A percentile compares a stretch with the other conserved stretches of the same genome.
phyloP scores from a whole-genome alignment of 2,113 vertebrate species.

The Pseudorectes ferrugineus region DNA sequence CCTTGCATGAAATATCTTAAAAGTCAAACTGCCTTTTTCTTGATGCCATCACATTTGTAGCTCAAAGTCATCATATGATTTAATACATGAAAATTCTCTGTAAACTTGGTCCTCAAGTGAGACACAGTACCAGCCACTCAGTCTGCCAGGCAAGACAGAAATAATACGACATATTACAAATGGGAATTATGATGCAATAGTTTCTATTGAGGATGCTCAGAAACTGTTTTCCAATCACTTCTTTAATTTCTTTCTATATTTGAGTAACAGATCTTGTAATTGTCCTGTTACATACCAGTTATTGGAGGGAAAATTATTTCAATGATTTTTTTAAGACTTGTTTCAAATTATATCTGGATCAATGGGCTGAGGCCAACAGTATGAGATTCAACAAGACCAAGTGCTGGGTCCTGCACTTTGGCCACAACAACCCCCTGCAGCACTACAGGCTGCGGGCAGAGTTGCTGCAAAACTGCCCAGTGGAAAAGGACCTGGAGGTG shows the following conservation, averaged over 20 bases:
- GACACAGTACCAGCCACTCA: neutral
- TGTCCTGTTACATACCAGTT: neutral
- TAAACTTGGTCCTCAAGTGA: neutral
- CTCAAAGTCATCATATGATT: neutral
- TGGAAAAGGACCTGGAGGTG: neutral
- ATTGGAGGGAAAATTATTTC: neutral
- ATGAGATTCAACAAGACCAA: neutral
- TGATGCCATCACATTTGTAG: neutral
- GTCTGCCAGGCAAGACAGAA: neutral
- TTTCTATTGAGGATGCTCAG: neutral
- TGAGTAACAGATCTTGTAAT: neutral
- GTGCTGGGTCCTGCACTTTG: neutral
- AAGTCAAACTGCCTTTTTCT: neutral
- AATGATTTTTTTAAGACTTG: neutral
- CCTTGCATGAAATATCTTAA: neutral
- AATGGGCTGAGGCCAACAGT: neutral
- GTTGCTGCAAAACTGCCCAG: neutral
- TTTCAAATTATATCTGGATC: neutral
- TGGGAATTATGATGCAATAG: neutral
- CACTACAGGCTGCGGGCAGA: neutral
- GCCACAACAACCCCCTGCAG: neutral
- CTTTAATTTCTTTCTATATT: neutral
- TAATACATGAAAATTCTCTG: neutral
- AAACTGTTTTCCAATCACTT: neutral
- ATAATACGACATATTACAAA: neutral